Conservation (phyloP, 1,140 invertebrate species). For the Archegozetes longisetosus region DNA sequence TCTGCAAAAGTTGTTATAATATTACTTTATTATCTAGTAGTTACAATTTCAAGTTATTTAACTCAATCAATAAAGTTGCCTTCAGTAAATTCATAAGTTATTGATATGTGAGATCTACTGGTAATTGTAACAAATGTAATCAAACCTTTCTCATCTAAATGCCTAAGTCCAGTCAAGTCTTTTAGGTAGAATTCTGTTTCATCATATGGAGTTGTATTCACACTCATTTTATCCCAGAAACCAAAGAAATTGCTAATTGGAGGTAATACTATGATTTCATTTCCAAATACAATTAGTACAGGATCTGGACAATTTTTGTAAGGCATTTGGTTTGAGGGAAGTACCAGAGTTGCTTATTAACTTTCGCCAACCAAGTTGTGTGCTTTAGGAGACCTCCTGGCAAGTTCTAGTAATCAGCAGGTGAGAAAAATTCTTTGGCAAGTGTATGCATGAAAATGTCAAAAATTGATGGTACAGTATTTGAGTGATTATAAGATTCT, state of each 20-base stretch:
- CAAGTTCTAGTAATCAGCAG: not conserved
- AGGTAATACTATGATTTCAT: not conserved
- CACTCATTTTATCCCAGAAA: not conserved
- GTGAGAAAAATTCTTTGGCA: not conserved
- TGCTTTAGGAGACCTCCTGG: not conserved
- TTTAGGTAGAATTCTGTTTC: not conserved
- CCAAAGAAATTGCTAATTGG: not conserved
- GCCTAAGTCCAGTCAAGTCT: not conserved
- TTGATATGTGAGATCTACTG: not conserved
- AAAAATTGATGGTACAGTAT: not conserved
- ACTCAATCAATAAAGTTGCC: not conserved
- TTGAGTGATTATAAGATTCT: not conserved
- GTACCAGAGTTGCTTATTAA: not conserved
- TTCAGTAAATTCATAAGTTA: not conserved
- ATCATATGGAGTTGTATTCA: not conserved
- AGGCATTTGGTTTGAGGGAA: not conserved
- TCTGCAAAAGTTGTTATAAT: too few relatives aligned
- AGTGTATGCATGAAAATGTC: not conserved
- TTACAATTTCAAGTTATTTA: too few relatives aligned
- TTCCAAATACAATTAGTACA: not conserved
- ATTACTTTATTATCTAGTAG: too few relatives aligned
- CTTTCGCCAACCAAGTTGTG: not conserved
- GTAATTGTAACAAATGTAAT: not conserved
- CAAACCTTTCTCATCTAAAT: not conserved
- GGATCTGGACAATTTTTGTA: not conserved